Base-by-base conservation (phyloP, 2,888 invertebrate genomes). In the Limnephilus rhombicus region DNA sequence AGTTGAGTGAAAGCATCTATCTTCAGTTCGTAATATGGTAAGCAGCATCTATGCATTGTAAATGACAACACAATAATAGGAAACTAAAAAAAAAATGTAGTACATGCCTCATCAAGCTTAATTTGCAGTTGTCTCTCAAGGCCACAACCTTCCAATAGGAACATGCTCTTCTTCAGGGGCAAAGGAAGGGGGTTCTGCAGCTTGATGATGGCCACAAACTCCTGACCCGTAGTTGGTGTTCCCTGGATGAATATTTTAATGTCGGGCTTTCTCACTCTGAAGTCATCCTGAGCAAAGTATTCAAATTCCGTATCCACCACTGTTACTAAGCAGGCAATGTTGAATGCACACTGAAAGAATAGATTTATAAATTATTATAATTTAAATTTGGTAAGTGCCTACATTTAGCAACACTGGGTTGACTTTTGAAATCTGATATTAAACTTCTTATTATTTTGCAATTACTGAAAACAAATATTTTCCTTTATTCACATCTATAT, bases 211-310 rank as follows among this genome's bases (percentile, higher is more conserved):
- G 97, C 97, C 92, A 96, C 96, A 86, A 97, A 95, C 94, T 96
- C 96, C 94, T 96, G 95, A 4, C 94, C 95, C 0, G 97, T 96
- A 2, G 96, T 95, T 1, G 97, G 96, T 93, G 95, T 95, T 49
- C 96, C 97, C 68, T 96, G 96, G 82, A 97, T 95, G 5, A 96
- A 96, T 92, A 99, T 98, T 95, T 98, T 98, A 92, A 99, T 98
- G 94, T 98, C 98, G 0, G 99, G 99, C 94, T 98, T 98, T 49
- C 98, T 96, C 7, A 99, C 98, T 94, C 98, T 96, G 95, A 99
- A 99, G 95, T 98, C 98, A 94, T 98, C 98, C 95, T 98, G 98
- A 0, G 98, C 98, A 94, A 98, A 98, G 95, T 98, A 99, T 94
- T 99, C 98, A 94, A 97, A 98, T 92, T 98, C 97, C 0, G 97